phyloP scores from a whole-genome alignment of 2,888 invertebrate species.

The Troilus luridus region DNA sequence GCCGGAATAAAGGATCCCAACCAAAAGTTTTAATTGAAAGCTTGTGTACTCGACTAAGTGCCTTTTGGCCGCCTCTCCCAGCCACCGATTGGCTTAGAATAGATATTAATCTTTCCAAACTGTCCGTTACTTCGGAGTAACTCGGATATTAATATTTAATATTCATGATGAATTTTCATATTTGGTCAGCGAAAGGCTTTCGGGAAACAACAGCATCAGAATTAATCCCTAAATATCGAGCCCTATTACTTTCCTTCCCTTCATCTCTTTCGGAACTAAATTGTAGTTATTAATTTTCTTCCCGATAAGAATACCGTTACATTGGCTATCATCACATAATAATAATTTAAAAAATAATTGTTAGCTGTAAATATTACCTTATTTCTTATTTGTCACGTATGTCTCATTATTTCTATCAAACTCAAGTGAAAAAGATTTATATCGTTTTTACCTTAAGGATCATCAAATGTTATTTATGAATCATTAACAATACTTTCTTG shows the following conservation, averaged over 20 bases:
- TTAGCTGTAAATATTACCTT: no score
- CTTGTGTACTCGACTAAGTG: constrained; percentile 48
- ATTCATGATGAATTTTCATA: constrained; percentile 35
- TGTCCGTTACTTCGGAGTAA: background rate
- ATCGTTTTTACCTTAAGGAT: no score
- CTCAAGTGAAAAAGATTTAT: no score
- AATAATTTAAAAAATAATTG: no score
- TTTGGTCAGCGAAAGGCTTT: background rate
- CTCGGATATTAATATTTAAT: constrained; percentile 17
- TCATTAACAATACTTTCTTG: no score
- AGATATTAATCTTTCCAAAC: constrained; percentile 46
- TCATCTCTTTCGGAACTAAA: background rate
- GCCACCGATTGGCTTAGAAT: background rate
- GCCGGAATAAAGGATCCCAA: constrained; percentile 24
- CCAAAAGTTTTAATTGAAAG: constrained; percentile 51
- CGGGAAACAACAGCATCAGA: background rate
- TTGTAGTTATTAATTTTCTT: no score
- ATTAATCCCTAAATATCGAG: constrained; percentile 12
- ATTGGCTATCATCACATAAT: no score
- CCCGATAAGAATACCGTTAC: no score
- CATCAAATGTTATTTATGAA: no score
- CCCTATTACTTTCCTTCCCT: background rate
- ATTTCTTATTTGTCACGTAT: no score
- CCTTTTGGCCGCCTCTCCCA: constrained; percentile 12
- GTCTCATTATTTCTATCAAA: no score